Base-by-base conservation (phyloP, 2,797 vertebrate species). In the Eupleurogrammus muticus region DNA sequence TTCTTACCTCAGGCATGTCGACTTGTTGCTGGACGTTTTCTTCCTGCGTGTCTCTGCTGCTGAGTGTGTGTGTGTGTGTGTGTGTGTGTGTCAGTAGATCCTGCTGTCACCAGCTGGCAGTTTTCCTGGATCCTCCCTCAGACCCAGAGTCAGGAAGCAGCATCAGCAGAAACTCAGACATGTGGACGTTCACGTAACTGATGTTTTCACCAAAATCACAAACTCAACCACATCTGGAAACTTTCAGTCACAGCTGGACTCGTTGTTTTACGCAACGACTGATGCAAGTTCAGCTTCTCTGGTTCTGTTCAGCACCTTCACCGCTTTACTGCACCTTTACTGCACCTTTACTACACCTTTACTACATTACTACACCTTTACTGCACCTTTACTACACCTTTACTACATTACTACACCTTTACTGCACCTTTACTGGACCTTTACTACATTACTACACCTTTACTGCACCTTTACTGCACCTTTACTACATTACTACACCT, bases 1-100 rank as follows among this genome's bases (percentile, higher is more conserved):
- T 68, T 67, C 87, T 68, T 90, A 94, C 93, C 93, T 92, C 77
- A 64, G 90, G 67, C 93, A 94, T 94, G 87, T 80, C 60, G 80
- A 64, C 61, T 60, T 35, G 19, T 50, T 19, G 14, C 81, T 38
- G 64, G 48, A 40, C 66, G 58, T 79, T 77, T 76, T 69, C 77
- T 82, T 77, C 81, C 75, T 84, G 80, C 85, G 84, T 73, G 68
- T 81, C 60, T 50, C 11, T 75, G 79, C 69, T 76, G 83, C 78
- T 59, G 71, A 5, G 24, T 59, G 69, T 71, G 40, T 54, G 66
- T 70, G 74, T 76, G 81, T 76, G 73, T 70, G 74, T 56, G 78
- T 80, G 74, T 73, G 36, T 76, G 81, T 77, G 70, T 77, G 71
- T 89, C 87, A 82, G 74, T 16, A 72, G 75, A 82, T 36, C 77